Evolutionary conservation across 1,140 invertebrate species (phyloP), one percentile per base, ranked within the genome.

Genomic region (Antheraea mylitta): DNA sequence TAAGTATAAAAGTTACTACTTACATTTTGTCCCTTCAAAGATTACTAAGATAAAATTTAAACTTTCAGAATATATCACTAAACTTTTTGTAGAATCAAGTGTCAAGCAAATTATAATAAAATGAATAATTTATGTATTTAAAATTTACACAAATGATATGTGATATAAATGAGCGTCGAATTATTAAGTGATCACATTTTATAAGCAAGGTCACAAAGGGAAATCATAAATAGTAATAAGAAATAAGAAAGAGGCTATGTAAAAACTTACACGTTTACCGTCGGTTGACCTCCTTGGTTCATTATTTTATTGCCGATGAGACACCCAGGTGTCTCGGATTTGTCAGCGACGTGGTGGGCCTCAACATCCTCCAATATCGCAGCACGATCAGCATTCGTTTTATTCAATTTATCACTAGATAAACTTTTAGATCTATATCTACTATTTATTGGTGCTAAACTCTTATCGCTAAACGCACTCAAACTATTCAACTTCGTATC

Each of bases 351-450:
- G 74, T 92, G 86, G 38, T 90, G 84, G 1, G 78, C 82, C 67
- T 92, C 90, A 18, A 90, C 82, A 86, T 92, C 87, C 69, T 90
- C 86, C 73, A 92, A 77, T 67, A 92, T 92, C 9, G 88, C 90
- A 8, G 88, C 82, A 7, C 88, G 81, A 73, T 92, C 89, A 18
- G 86, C 86, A 70, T 89, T 89, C 9, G 81, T 77, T 76, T 85
- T 81, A 71, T 89, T 90, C 72, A 92, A 87, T 76, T 92, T 92
- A 85, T 92, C 90, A 86, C 84, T 88, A 37, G 90, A 92, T 68
- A 92, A 83, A 86, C 88, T 90, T 73, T 88, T 90, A n/a, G 88
- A 89, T 37, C 87, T 77, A 73, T 87, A 89, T 72, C 86, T 80
- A 61, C 77, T 82, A 60, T 82, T 90, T 62, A 89, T 69, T 36